Percentiles rank a stretch among this genome's conserved stretches.
These are phyloP conservation scores for Heliornis fulica DNA, from an alignment of 2,113 vertebrate species.

Conservation along the genomic window DNA sequence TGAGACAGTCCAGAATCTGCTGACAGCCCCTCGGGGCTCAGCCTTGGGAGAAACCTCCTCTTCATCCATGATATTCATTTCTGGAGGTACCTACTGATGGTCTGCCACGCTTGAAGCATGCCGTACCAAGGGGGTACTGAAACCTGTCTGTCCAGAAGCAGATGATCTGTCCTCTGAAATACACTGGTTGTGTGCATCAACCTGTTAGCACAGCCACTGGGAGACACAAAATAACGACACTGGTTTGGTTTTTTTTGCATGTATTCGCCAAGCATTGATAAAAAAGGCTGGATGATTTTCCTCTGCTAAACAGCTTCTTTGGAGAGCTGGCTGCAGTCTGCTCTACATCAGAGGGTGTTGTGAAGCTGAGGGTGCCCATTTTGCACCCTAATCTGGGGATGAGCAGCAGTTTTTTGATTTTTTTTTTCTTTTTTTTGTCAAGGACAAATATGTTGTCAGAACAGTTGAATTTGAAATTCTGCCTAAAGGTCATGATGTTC, in stretches of 20 bases:
- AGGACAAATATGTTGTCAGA: background rate
- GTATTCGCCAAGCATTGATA: background rate
- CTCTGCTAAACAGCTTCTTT: background rate
- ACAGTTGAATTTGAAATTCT: background rate
- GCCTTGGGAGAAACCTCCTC: background rate
- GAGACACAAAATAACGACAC: background rate
- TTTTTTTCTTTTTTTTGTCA: accelerated
- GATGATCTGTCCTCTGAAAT: background rate
- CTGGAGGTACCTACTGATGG: background rate
- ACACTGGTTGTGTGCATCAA: background rate
- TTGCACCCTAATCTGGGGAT: background rate
- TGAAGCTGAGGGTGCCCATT: background rate
- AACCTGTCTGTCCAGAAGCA: background rate
- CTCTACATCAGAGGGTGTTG: background rate
- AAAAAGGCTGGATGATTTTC: background rate
- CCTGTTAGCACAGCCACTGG: background rate
- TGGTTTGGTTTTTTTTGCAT: background rate
- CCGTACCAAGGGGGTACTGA: background rate
- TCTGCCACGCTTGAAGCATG: accelerated
- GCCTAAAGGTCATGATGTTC: background rate
- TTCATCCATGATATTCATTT: background rate
- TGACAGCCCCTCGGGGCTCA: background rate
- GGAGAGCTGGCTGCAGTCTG: background rate
- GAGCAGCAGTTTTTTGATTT: background rate
- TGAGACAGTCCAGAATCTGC: background rate